Evolutionary conservation across 2,888 invertebrate genomes (phyloP).

Genomic region (Cephus runcator): DNA sequence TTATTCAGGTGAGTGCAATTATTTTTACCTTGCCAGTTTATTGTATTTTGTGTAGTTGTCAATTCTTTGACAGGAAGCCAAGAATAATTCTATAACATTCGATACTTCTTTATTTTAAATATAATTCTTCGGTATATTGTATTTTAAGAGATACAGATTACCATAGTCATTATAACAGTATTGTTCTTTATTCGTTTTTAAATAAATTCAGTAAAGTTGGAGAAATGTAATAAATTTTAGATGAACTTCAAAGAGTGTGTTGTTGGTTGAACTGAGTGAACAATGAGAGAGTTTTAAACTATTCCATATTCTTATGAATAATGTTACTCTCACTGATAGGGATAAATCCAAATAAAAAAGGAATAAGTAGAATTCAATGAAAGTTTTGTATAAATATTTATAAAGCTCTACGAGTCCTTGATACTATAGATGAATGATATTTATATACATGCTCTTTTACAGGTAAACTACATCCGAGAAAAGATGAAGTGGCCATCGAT

Average conservation of each 20-base stretch:
- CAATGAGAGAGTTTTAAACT: neutral
- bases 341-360: neutral
- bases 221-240: neutral
- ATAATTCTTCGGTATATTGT: neutral
- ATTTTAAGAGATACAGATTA: neutral
- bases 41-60: neutral
- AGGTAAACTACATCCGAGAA: neutral
- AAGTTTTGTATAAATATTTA: neutral
- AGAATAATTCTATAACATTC: neutral
- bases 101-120: neutral
- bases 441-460: neutral
- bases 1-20: neutral
- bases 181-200: neutral
- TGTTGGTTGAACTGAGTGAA: neutral
- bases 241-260: neutral
- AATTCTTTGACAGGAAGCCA: neutral
- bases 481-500: conserved; percentile 65
- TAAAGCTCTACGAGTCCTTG: neutral
- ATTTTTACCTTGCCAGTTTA: neutral
- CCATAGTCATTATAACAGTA: neutral
- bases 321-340: neutral
- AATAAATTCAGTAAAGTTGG: neutral
- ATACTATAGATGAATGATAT: neutral
- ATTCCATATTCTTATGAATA: neutral
- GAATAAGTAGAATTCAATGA: neutral